Conservation (phyloP, 2,888 invertebrate genomes). For the Hypolimnas misippus region DNA sequence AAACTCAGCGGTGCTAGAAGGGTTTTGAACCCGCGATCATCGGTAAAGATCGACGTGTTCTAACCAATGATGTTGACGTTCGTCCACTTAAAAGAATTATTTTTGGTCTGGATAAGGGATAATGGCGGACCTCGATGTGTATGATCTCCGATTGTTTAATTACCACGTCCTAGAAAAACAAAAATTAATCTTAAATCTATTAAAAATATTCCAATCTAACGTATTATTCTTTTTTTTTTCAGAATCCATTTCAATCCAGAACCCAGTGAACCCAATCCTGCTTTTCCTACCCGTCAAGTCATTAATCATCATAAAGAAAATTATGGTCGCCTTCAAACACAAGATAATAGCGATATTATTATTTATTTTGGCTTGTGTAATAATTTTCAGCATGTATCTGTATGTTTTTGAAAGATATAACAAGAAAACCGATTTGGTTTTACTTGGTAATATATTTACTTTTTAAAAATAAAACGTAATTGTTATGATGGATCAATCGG, state of each 20-base stretch:
- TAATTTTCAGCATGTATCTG: constrained; percentile 60
- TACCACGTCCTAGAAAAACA: neutral
- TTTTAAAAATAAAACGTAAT: constrained; percentile 43
- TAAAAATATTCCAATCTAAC: neutral
- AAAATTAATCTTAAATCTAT: neutral
- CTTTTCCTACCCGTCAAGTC: neutral
- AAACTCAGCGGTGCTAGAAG: too few species aligned
- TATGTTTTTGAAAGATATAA: constrained; percentile 56
- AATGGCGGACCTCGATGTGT: too few species aligned
- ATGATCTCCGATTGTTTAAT: too few species aligned
- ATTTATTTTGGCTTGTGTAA: constrained; percentile 50
- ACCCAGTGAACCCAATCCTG: neutral
- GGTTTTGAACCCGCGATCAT: too few species aligned
- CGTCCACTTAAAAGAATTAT: too few species aligned
- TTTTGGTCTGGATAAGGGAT: too few species aligned
- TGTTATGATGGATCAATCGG: neutral
- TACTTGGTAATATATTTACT: constrained; percentile 57
- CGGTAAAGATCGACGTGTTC: too few species aligned
- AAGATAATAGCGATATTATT: constrained; percentile 51
- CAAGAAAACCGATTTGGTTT: constrained; percentile 50
- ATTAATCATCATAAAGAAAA: neutral
- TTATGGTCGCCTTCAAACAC: constrained; percentile 56
- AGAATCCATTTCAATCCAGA: neutral
- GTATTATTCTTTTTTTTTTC: neutral
- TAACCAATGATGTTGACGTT: too few species aligned